These are phyloP conservation scores for Cydia amplana DNA, from an alignment of 1,140 invertebrate species.

Conservation along the genomic window DNA sequence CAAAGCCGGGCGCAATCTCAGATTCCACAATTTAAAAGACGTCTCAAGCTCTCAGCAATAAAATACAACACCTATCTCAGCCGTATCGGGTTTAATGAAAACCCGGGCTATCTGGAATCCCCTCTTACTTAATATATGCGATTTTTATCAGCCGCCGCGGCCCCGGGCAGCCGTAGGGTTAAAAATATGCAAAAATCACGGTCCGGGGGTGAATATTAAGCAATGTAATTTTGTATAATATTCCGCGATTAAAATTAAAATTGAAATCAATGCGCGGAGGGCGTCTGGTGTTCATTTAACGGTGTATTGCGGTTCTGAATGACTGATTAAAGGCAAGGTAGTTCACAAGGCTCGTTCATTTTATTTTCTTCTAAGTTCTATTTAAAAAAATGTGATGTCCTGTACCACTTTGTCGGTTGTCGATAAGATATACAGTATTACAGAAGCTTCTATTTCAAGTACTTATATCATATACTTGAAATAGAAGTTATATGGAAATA, in stretches of 20 bases:
- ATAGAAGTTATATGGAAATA: no score
- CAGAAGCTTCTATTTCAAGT: no score
- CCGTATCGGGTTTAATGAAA: constrained; percentile 64
- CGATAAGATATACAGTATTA: no score
- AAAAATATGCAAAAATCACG: constrained; percentile 77
- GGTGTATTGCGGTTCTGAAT: neutral
- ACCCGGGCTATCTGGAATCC: constrained; percentile 55
- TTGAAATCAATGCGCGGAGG: constrained; percentile 78
- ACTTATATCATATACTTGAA: no score
- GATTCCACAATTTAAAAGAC: constrained; percentile 46
- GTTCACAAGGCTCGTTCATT: no score
- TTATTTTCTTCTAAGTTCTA: no score
- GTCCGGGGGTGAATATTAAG: constrained; percentile 75
- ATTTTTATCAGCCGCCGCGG: constrained; percentile 66
- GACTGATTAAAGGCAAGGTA: no score
- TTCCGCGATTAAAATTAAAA: constrained; percentile 80
- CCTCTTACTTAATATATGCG: constrained; percentile 62
- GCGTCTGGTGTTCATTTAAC: neutral
- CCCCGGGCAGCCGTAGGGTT: constrained; percentile 48
- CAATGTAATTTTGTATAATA: constrained; percentile 78
- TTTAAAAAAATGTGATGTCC: no score
- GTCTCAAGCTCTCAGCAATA: constrained; percentile 50
- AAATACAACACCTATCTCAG: constrained; percentile 56
- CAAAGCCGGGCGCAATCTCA: neutral
- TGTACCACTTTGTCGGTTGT: no score